These are phyloP conservation scores for Hesperia comma DNA, from an alignment of 2,888 invertebrate species.

Conservation along the genomic window DNA sequence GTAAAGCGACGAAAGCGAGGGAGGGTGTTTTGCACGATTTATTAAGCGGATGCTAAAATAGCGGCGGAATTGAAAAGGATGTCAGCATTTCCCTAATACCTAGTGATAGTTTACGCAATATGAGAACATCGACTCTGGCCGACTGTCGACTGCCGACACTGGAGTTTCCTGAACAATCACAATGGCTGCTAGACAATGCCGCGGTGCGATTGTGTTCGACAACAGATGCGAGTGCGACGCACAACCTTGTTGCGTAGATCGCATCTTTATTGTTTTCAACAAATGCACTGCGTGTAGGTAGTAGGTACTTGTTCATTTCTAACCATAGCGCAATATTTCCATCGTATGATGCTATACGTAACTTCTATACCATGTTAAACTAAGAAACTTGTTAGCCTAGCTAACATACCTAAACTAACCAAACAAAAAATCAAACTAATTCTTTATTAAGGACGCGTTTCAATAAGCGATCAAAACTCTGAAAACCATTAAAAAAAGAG, in stretches of 20 bases:
- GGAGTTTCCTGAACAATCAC: constrained; percentile 26
- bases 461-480: no score
- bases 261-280: constrained; percentile 24
- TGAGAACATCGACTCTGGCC: constrained; percentile 1
- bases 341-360: no score
- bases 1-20: no score
- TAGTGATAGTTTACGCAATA: background rate
- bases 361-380: no score
- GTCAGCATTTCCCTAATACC: background rate
- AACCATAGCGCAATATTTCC: background rate
- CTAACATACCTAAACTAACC: no score
- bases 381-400: no score
- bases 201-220: constrained; percentile 15
- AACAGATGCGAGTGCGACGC: constrained; percentile 26
- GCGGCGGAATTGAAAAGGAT: no score
- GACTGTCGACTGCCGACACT: constrained; percentile 3
- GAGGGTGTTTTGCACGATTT: no score
- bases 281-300: background rate
- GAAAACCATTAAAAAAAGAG: no score
- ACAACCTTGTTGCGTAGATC: constrained; percentile 30
- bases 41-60: no score
- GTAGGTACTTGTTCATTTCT: background rate
- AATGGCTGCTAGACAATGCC: constrained; percentile 30
- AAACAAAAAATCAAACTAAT: no score
- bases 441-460: no score